Evolutionary conservation across 23 tunicate genomes (phyloP), one percentile per base, ranked within the genome.

Genomic region (Halocynthia roretzi): DNA sequence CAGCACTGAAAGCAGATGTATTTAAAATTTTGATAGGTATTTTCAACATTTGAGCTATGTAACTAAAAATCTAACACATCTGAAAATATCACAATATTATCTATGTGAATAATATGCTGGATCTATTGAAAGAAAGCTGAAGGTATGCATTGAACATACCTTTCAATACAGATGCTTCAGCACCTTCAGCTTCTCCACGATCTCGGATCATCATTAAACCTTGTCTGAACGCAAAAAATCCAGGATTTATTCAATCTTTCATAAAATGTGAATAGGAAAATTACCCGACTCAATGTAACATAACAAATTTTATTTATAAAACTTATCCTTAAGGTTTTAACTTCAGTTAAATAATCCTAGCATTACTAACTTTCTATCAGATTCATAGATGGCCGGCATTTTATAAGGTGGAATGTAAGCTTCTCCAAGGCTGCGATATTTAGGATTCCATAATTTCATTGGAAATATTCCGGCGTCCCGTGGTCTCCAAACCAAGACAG

Each of bases 131-230:
- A 31, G 44, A 31, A 31, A 0, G 2, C 44, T 0, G 44, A 31
- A 31, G 18, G n/a, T n/a, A n/a, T 31, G 4, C 44, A 31, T 31
- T 31, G 44, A 31, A 72, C 68, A 8, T 9, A 83, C 88, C 88
- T 80, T 89, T 89, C 50, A 83, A 21, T 8, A 83, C 83, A 76
- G 40, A n/a, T 7, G 87, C 85, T 79, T 92, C 98, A 11, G 98
- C 87, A 5, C 98, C 98, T 86, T 92, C 98, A 44, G 98, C 98
- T 66, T 86, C 98, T n/a, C 98, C 98, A 51, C 97, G 75, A 66
- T 91, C 97, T 64, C 97, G 51, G 21, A 91, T 56, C 9, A 81
- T 56, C 6, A 78, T 90, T 49, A 91, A 83, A 12, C 90, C 90
- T 52, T 77, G 77, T 9, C 97, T 91, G 82, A 55, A 20, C 44